phyloP scores from a whole-genome alignment of 1,140 invertebrate species.

The Antheraea mylitta region DNA sequence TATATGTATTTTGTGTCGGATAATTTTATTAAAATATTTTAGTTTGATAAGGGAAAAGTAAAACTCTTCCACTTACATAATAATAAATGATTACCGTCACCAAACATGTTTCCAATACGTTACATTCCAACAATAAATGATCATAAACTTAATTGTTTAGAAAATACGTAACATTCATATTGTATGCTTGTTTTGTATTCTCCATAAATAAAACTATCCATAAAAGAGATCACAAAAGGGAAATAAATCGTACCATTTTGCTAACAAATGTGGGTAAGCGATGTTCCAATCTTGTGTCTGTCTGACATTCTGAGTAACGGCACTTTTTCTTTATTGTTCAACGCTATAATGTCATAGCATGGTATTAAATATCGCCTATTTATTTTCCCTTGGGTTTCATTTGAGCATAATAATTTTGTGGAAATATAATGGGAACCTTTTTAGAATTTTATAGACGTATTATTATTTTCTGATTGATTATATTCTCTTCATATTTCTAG shows the following conservation, averaged over 20 bases:
- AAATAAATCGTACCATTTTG: slow-evolving; percentile 39
- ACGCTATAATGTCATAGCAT: slow-evolving; percentile 22
- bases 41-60: too few species aligned
- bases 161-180: slow-evolving; percentile 16
- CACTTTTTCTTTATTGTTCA: slow-evolving; percentile 22
- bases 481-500: neutral
- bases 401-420: slow-evolving; percentile 13
- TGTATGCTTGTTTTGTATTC: slow-evolving; percentile 22
- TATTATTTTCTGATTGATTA: neutral
- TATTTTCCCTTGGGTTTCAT: slow-evolving; percentile 9
- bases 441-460: neutral
- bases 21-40: too few species aligned
- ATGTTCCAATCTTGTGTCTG: slow-evolving; percentile 36
- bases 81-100: neutral
- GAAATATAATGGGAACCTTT: neutral
- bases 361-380: slow-evolving; percentile 21
- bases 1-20: too few species aligned
- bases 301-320: slow-evolving; percentile 27
- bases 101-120: neutral
- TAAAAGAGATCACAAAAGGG: slow-evolving; percentile 31
- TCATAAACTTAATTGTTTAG: slow-evolving; percentile 4
- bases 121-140: neutral
- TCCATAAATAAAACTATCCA: slow-evolving; percentile 30
- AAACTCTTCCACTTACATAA: too few species aligned
- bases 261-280: slow-evolving; percentile 35